Evolutionary conservation across 2,888 invertebrate species (phyloP), one percentile per base, ranked within the genome.

Genomic region (Poecilus cupreus): DNA sequence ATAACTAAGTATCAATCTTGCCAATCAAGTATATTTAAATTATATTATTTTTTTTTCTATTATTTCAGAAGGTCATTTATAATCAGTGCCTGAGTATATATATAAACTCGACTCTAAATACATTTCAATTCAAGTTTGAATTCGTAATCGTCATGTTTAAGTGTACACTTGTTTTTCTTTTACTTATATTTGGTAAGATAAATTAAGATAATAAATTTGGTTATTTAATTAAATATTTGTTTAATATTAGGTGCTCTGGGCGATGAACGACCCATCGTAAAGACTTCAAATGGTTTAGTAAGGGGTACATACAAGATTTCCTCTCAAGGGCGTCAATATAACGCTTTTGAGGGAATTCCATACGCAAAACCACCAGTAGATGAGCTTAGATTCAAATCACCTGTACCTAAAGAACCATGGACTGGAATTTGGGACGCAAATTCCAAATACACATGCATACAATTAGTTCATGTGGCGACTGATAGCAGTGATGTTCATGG

Each of bases 401-500:
- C 75, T 24, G 51, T 13, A 32, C 32, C 54, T 4, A 60, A 89
- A 84, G 90, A 91, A 84, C 90, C 91, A 49, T 93, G 93, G 93
- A 72, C 88, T 0, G 93, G 93, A 0, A 90, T 91, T 0, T 92
- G 93, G 91, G 92, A 93, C 84, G 95, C 94, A 0, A 92, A 92
- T 0, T 79, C 46, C 26, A 60, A 13, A 43, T 43, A 46, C n/a
- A 11, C 22, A 79, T 81, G 83, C 16, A 79, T 78, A 16, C 83
- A 83, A 75, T 6, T 81, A 16, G 46, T 43, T 49, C 81, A 81
- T 37, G 22, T 10, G 1, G 39, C 75, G 8, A 32, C 22, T 2
- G 18, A 60, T n/a, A 1, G 26, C 3, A 24, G 3, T 13, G 4
- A n/a, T 11, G 70, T 72, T 37, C 11, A 49, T 22, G 80, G 80